Conservation (phyloP, 64 coral and sea anemone genomes). For the Pocillopora verrucosa region DNA sequence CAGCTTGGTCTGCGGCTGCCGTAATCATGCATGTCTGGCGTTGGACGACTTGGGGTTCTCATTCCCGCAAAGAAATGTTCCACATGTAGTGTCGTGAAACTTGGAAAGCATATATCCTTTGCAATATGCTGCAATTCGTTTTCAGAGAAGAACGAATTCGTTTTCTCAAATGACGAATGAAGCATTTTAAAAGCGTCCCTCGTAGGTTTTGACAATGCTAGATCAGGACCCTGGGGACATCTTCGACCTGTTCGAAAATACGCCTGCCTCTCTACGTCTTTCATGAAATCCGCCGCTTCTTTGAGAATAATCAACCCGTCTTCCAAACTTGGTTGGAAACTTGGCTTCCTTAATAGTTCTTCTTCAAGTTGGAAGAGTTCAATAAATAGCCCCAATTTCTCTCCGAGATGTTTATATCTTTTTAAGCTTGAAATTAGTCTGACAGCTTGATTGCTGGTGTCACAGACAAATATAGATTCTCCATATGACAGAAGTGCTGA, state of each 20-base stretch:
- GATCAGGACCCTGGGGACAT: too few relatives aligned
- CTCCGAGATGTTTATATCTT: conserved; percentile 30
- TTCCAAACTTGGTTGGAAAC: too few relatives aligned
- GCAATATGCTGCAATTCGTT: conserved; percentile 38
- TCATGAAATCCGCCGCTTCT: too few relatives aligned
- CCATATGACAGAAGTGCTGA: too few relatives aligned
- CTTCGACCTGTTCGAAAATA: too few relatives aligned
- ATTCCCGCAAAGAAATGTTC: conserved; percentile 53
- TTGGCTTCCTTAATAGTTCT: too few relatives aligned
- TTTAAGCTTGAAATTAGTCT: conserved; percentile 49
- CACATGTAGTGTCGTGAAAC: conserved; percentile 48
- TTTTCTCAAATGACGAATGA: conserved; percentile 32
- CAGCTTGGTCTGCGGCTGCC: conserved; percentile 21
- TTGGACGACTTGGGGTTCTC: conserved; percentile 28
- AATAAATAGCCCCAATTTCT: conserved; percentile 11
- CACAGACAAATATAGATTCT: conserved; percentile 40
- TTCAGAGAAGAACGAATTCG: background rate
- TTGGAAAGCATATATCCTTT: conserved; percentile 21
- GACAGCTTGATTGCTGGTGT: conserved; percentile 20
- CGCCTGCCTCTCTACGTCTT: too few relatives aligned
- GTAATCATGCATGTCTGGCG: conserved; percentile 57
- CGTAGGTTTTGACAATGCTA: too few relatives aligned
- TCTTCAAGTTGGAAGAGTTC: conserved; percentile 44
- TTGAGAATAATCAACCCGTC: too few relatives aligned
- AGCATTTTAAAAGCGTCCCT: too few relatives aligned